Base-by-base conservation (phyloP, 2,113 vertebrate species). In the Laterallus jamaicensis region DNA sequence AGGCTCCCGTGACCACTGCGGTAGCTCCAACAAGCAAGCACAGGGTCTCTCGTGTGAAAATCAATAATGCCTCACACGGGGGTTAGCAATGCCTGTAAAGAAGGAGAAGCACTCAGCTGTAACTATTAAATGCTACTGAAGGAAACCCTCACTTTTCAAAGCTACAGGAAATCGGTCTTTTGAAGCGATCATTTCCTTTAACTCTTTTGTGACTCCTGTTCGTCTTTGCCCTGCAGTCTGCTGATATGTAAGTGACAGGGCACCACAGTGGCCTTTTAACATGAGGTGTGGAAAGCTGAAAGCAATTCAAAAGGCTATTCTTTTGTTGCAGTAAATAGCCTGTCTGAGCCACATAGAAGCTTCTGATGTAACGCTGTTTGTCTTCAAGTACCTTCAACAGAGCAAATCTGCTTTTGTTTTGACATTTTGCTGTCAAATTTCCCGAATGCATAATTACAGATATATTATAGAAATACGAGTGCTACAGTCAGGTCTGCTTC, bases 341-440 rank as follows among this genome's bases (percentile, higher is more conserved):
- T 91, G 91, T 94, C 86, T 96, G 91, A 96, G 93, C 58, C 63
- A 92, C 77, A 91, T 70, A 93, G 47, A 58, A 89, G 88, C 83
- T 93, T 96, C 88, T 96, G 90, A 95, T 93, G 91, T 94, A 96
- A 82, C 1, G 4, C 88, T 95, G 91, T 96, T 95, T 93, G 90
- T 89, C 93, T 96, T 95, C 69, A 81, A 90, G 86, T 94, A 92
- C 87, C 89, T 97, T 96, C 95, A 94, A 95, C 90, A 92, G 92
- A 96, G 85, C 47, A 90, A 95, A 95, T 94, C 91, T 95, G 93
- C 91, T 96, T 97, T 93, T 96, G 92, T 88, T 96, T 96, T 95
- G 93, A 95, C 95, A 96, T 93, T 95, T 96, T 93, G 86, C 94
- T 96, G 95, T 96, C 96, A 95, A 94, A 95, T 95, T 90, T 92